Evolutionary conservation across 2,113 vertebrate species (phyloP).

Genomic region (Sinocyclocheilus rhinocerous): DNA sequence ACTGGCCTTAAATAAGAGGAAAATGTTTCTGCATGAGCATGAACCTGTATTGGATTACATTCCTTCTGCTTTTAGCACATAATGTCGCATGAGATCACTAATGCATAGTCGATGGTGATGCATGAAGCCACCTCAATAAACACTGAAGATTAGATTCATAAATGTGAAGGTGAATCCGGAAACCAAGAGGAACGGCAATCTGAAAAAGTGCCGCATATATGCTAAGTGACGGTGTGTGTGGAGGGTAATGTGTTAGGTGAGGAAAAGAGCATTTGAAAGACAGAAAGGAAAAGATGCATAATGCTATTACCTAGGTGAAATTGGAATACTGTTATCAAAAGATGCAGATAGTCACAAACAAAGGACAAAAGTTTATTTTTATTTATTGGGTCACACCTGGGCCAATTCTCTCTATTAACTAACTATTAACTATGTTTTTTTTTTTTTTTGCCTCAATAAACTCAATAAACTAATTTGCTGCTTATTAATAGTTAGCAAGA

Average conservation of each 20-base stretch:
- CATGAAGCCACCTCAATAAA: conserved; percentile 41
- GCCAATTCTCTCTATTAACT: no score
- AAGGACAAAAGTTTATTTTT: not conserved
- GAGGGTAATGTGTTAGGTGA: not conserved
- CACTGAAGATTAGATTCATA: conserved; percentile 47
- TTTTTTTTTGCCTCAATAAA: no score
- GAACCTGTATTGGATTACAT: not conserved
- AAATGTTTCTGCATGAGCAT: not conserved
- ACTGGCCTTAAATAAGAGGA: conserved; percentile 10
- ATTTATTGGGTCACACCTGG: not conserved
- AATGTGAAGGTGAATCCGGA: conserved; percentile 43
- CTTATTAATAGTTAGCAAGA: not conserved
- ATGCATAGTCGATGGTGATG: not conserved
- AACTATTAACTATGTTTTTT: no score
- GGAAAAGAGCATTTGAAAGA: not conserved
- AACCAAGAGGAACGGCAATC: not conserved
- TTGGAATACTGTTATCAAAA: not conserved
- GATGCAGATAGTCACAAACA: not conserved
- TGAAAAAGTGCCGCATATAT: not conserved
- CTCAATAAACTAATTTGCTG: no score
- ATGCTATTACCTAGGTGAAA: not conserved
- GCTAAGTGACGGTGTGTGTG: not conserved
- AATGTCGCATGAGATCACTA: not conserved
- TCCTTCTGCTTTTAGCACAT: not conserved
- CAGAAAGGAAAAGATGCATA: not conserved